A percentile compares a stretch with the other conserved stretches of the same genome.
Conservation (phyloP, 2,113 vertebrate species). For the Puntigrus tetrazona region DNA sequence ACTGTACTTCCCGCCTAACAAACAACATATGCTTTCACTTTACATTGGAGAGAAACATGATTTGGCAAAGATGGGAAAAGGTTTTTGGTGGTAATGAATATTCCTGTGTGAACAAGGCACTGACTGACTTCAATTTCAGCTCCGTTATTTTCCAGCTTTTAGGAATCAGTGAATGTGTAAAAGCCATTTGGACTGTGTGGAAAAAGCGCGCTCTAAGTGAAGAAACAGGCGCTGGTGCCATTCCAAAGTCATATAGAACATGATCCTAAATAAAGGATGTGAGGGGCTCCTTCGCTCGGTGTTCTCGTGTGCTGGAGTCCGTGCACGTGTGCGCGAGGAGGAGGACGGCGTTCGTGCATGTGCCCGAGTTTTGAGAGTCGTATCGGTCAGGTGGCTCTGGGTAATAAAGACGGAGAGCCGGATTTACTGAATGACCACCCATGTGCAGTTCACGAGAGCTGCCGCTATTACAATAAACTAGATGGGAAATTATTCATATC, state of each 20-base stretch:
- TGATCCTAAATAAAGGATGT: constrained; percentile 57
- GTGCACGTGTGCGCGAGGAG: constrained; percentile 32
- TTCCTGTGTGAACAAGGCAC: constrained; percentile 58
- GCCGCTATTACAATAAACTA: constrained; percentile 3
- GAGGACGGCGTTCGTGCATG: constrained; percentile 24
- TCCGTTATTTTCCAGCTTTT: constrained; percentile 60
- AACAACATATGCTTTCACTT: constrained; percentile 61
- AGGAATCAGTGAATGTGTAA: constrained; percentile 59
- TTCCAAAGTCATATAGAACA: constrained; percentile 61
- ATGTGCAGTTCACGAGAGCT: constrained; percentile 18
- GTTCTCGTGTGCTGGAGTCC: constrained; percentile 18
- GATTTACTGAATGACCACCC: constrained; percentile 36
- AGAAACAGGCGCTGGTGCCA: constrained; percentile 54
- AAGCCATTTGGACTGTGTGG: constrained; percentile 54
- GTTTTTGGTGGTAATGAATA: constrained; percentile 55
- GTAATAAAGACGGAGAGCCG: constrained; percentile 37
- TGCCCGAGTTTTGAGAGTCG: neutral
- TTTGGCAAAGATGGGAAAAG: constrained; percentile 52
- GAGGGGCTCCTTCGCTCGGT: constrained; percentile 13
- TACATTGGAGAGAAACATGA: constrained; percentile 52
- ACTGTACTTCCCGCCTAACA: constrained; percentile 52
- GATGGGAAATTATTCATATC: constrained; percentile 16
- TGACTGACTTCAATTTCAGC: constrained; percentile 47
- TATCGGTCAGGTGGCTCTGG: constrained; percentile 41
- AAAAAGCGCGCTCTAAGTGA: constrained; percentile 59